Percentiles rank a stretch among this genome's conserved stretches.
Evolutionary conservation across 2,797 vertebrate species (phyloP).

Genomic region (Pantherophis vulpinus): DNA sequence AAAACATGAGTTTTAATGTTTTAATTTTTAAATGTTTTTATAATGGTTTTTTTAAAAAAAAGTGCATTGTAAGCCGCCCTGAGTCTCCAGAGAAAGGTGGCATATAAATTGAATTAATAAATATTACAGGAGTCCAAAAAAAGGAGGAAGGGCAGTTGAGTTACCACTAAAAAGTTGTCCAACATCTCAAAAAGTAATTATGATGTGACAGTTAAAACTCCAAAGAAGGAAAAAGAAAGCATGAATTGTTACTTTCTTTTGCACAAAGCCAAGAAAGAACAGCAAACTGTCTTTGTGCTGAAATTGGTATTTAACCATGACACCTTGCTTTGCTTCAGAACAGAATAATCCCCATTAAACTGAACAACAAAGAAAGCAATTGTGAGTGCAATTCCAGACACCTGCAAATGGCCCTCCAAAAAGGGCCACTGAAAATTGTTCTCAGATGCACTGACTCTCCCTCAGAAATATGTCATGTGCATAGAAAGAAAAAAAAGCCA

Average conservation of each 20-base stretch:
- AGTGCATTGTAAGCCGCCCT: too few relatives aligned
- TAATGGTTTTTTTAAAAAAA: too few relatives aligned
- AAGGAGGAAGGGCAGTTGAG: conserved; percentile 38
- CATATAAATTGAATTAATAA: too few relatives aligned
- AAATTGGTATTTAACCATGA: conserved; percentile 54
- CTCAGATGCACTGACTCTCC: neutral
- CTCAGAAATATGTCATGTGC: neutral
- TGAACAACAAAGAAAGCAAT: conserved; percentile 51
- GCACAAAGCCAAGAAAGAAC: conserved; percentile 47
- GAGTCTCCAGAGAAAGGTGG: too few relatives aligned
- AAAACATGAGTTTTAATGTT: too few relatives aligned
- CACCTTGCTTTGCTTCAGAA: conserved; percentile 55
- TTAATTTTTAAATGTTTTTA: too few relatives aligned
- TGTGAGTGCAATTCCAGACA: conserved; percentile 37
- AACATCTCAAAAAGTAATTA: conserved; percentile 43
- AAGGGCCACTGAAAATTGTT: conserved; percentile 50
- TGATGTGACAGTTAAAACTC: conserved; percentile 31
- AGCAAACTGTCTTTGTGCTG: conserved; percentile 39
- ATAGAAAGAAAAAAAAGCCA: neutral
- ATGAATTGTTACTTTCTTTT: conserved; percentile 40
- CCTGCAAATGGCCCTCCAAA: conserved; percentile 39
- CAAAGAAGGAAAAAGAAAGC: conserved; percentile 19
- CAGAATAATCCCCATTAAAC: conserved; percentile 47
- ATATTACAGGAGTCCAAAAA: neutral
- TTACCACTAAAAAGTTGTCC: conserved; percentile 56